Base-by-base conservation (phyloP, 2,113 vertebrate genomes). In the Hoplias malabaricus region DNA sequence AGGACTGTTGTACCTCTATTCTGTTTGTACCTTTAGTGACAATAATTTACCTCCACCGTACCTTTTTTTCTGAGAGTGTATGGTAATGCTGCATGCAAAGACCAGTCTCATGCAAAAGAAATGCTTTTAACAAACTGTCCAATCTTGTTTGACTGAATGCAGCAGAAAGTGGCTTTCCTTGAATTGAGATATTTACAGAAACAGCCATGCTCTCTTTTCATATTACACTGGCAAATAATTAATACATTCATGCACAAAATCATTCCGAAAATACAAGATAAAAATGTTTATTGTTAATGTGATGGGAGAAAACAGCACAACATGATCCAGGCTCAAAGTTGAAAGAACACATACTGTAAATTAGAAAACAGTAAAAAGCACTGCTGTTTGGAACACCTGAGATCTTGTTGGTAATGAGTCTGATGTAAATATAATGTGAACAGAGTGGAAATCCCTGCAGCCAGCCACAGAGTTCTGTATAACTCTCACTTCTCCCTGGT, bases 241-340 rank as follows among this genome's bases (percentile, higher is more conserved):
- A 27, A 61, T 43, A 62, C 29, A 56, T 14, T 2, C 23, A 38
- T 73, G 9, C 19, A 67, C 46, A 50, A 38, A 75, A 57, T 62
- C 46, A 67, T 62, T 63, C 59, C 48, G 27, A 53, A 9, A 78
- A 82, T 78, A 59, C 54, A 82, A 72, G 23, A 76, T 19, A 75
- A 75, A 48, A 53, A 40, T n/a, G 11, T 81, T 69, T 73, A 78
- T 73, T 76, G 31, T 68, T 53, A 43, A 48, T n/a, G 63, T 56
- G 12, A 79, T 62, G 36, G 14, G 21, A 2, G 36, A 8, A 48
- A 61, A 34, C 48, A 63, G 31, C 33, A 63, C 14, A 63, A 63
- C 19, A 12, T 63, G 31, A 63, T n/a, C 16, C 59, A 63, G 59
- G 19, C 59, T 63, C 38, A 71, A 11, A 29, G 33, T 27, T n/a